phyloP scores from a whole-genome alignment of 2,888 invertebrate genomes.

The Leucozona laternaria region DNA sequence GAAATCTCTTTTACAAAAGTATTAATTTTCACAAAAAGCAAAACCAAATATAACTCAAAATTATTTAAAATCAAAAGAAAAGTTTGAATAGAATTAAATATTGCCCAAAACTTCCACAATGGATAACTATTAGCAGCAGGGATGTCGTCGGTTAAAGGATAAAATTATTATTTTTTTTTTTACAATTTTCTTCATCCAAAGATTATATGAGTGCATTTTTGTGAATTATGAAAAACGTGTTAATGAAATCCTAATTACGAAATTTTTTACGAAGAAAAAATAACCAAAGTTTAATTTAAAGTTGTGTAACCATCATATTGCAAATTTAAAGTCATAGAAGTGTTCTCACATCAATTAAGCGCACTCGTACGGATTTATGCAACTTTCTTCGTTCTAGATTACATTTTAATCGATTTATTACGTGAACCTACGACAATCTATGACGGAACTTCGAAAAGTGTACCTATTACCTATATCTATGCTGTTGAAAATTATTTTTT shows the following conservation, averaged over 20 bases:
- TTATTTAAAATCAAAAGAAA: conserved; percentile 4
- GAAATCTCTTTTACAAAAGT: conserved; percentile 36
- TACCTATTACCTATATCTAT: conserved; percentile 18
- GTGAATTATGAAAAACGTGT: conserved; percentile 27
- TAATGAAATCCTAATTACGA: neutral
- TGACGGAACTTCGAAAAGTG: conserved; percentile 52
- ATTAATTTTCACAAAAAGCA: neutral
- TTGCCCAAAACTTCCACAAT: conserved; percentile 3
- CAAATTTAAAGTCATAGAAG: conserved; percentile 45
- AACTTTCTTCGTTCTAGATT: conserved; percentile 55
- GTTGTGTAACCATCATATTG: conserved; percentile 45
- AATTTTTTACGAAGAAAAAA: neutral
- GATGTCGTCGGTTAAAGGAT: neutral
- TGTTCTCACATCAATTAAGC: conserved; percentile 35
- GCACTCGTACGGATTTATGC: conserved; percentile 50
- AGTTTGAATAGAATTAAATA: neutral
- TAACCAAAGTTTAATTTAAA: conserved; percentile 1
- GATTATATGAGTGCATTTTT: conserved; percentile 21
- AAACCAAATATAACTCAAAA: neutral
- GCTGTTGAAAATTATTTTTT: conserved; percentile 37
- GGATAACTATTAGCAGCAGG: neutral
- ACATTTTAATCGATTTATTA: conserved; percentile 74
- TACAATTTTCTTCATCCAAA: neutral
- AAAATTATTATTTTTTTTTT: neutral
- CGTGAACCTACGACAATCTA: conserved; percentile 69